A percentile compares a stretch with the other conserved stretches of the same genome.
phyloP scores from a whole-genome alignment of 2,113 vertebrate genomes.

The Hippocampus mohnikei region DNA sequence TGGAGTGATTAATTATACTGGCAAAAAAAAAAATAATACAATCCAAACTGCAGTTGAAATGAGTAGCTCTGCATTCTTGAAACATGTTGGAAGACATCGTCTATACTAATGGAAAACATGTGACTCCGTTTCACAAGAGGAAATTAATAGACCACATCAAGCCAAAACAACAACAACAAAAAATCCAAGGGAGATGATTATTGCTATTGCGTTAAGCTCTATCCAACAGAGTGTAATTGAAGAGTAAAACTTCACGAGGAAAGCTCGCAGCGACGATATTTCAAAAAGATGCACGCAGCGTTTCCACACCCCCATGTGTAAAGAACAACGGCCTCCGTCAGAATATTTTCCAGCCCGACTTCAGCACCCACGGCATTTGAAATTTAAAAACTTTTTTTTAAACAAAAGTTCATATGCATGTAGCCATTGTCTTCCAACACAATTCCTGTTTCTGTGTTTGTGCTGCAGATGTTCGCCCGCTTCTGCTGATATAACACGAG shows the following conservation, averaged over 20 bases:
- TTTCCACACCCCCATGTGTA: neutral
- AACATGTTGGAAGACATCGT: neutral
- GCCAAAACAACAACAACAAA: neutral
- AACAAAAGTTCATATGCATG: too few species aligned
- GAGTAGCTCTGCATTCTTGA: neutral
- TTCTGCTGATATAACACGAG: too few species aligned
- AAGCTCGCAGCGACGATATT: neutral
- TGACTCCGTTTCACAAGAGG: neutral
- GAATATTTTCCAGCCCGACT: too few species aligned
- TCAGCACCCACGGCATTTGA: too few species aligned
- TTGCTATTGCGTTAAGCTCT: neutral
- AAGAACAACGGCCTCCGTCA: neutral
- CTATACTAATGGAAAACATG: neutral
- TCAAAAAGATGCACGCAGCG: neutral
- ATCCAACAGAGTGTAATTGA: neutral
- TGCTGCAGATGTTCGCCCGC: too few species aligned
- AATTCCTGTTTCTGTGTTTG: too few species aligned
- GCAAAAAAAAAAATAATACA: neutral
- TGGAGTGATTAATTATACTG: neutral
- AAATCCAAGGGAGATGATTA: neutral
- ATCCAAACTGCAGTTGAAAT: neutral
- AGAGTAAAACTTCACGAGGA: neutral
- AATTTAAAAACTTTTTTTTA: too few species aligned
- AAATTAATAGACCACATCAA: neutral
- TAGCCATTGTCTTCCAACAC: too few species aligned